A percentile compares a stretch with the other conserved stretches of the same genome.
These are phyloP conservation scores for Tromatobia lineatoria DNA, from an alignment of 2,888 invertebrate genomes.

Conservation along the genomic window DNA sequence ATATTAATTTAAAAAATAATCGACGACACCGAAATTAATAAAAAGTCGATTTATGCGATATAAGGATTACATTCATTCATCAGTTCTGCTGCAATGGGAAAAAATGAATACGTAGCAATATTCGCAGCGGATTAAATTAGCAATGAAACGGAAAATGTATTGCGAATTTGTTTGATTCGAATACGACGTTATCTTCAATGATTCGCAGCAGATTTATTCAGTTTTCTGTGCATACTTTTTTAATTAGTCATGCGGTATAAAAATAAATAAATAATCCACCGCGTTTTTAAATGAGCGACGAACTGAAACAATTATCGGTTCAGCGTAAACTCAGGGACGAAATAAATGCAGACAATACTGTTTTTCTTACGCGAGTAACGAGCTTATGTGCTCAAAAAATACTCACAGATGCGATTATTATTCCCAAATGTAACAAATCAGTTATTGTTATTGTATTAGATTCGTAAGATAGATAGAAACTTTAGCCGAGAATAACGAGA, in stretches of 20 bases:
- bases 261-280: neutral
- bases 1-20: conserved; percentile 10
- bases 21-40: neutral
- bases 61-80: neutral
- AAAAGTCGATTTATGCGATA: neutral
- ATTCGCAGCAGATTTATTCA: neutral
- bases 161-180: neutral
- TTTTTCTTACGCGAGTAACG: neutral
- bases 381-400: neutral
- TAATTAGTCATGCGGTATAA: neutral
- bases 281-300: neutral
- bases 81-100: neutral
- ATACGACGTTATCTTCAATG: neutral
- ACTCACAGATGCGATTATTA: neutral
- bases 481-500: neutral
- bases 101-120: neutral
- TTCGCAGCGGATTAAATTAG: neutral
- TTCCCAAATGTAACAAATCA: neutral
- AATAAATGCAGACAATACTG: neutral
- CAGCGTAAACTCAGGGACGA: conserved; percentile 5
- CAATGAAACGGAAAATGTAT: neutral
- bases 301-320: neutral
- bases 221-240: too few species aligned
- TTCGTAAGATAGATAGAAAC: neutral
- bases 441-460: conserved; percentile 8